Evolutionary conservation across 2,888 invertebrate genomes (phyloP).

Genomic region (Cyclophora albipunctata): DNA sequence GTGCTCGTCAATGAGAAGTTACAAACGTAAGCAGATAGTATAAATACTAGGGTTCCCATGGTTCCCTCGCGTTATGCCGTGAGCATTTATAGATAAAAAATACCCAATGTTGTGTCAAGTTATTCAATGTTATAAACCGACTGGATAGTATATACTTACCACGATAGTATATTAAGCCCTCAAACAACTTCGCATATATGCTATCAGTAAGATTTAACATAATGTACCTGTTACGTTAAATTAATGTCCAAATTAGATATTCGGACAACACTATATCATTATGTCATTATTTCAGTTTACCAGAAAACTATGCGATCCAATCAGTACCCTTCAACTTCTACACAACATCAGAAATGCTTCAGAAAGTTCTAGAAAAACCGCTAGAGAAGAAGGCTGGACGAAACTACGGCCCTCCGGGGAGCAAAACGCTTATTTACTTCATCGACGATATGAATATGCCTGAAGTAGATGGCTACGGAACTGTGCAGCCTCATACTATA

Average conservation of each 20-base stretch:
- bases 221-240: too few species aligned
- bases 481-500: slow-evolving; percentile 96
- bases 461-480: slow-evolving; percentile 91
- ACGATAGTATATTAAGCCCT: too few species aligned
- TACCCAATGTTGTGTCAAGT: too few species aligned
- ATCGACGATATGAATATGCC: slow-evolving; percentile 99
- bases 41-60: neutral
- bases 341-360: slow-evolving; percentile 94
- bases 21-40: slow-evolving; percentile 51
- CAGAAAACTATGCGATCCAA: slow-evolving; percentile 90
- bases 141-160: too few species aligned
- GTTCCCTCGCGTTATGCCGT: too few species aligned
- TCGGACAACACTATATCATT: too few species aligned
- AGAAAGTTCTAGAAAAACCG: slow-evolving; percentile 94
- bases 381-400: slow-evolving; percentile 96
- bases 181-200: too few species aligned
- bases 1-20: slow-evolving; percentile 84
- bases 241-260: too few species aligned
- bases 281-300: slow-evolving; percentile 61
- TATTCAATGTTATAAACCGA: too few species aligned
- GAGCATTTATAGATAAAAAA: too few species aligned
- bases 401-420: slow-evolving; percentile 97
- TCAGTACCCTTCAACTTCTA: slow-evolving; percentile 98
- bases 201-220: too few species aligned
- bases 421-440: slow-evolving; percentile 94